phyloP scores from a whole-genome alignment of 1,140 invertebrate genomes.

The Caenorhabditis elegans region WBcel235 BX284602.5:6829501-6830000 shows the following conservation, averaged over 20 bases:
- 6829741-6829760: neutral
- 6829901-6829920: constrained; percentile 23
- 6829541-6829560: neutral
- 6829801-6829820: constrained; percentile 33
- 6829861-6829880: constrained; percentile 25
- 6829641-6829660: neutral
- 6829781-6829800: constrained; percentile 21
- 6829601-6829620: too few relatives aligned
- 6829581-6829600: too few relatives aligned
- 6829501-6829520: neutral
- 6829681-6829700: constrained; percentile 25
- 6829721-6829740: constrained; percentile 24
- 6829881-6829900: neutral
- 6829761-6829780: neutral
- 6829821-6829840: constrained; percentile 28
- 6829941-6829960: neutral
- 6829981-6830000: neutral
- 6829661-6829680: constrained; percentile 16
- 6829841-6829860: constrained; percentile 25
- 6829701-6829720: constrained; percentile 28
- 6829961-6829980: neutral
- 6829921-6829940: constrained; percentile 15
- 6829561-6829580: too few relatives aligned
- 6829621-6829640: neutral
- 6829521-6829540: constrained; percentile 14